Percentiles rank a stretch among this genome's conserved stretches.
Evolutionary conservation across 2,113 vertebrate species (phyloP).

Genomic region (Solea solea): DNA sequence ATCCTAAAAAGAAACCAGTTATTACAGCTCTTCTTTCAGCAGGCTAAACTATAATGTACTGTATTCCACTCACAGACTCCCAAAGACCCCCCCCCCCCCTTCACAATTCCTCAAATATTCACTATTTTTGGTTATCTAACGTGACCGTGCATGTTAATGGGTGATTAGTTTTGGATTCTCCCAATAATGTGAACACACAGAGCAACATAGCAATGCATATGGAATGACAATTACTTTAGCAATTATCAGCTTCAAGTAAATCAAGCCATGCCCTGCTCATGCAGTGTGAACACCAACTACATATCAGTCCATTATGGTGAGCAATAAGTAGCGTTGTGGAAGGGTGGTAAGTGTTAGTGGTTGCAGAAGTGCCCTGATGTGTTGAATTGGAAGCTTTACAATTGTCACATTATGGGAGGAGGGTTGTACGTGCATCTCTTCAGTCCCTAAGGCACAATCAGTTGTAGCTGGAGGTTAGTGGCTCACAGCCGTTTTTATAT

Average conservation of each 20-base stretch:
- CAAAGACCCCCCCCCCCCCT: not conserved
- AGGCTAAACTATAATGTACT: slow-evolving; percentile 5
- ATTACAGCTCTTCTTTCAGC: not conserved
- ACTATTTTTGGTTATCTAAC: slow-evolving; percentile 1
- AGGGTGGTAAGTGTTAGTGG: slow-evolving; percentile 34
- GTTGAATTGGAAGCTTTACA: slow-evolving; percentile 43
- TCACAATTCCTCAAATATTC: not conserved
- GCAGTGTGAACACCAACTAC: slow-evolving; percentile 50
- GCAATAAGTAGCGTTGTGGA: slow-evolving; percentile 49
- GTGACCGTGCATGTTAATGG: slow-evolving; percentile 23
- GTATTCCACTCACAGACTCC: slow-evolving; percentile 16
- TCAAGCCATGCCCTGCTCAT: slow-evolving; percentile 51
- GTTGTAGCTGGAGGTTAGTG: slow-evolving; percentile 49
- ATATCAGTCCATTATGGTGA: slow-evolving; percentile 49
- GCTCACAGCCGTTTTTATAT: slow-evolving; percentile 38
- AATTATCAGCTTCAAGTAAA: slow-evolving; percentile 48
- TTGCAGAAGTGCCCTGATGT: slow-evolving; percentile 35
- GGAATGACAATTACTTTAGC: slow-evolving; percentile 49
- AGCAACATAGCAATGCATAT: slow-evolving; percentile 37
- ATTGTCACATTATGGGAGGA: slow-evolving; percentile 34
- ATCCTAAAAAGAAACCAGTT: too few relatives aligned
- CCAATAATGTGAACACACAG: slow-evolving; percentile 38
- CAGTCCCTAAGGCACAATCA: slow-evolving; percentile 38
- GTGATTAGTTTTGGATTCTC: slow-evolving; percentile 38
- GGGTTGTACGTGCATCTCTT: slow-evolving; percentile 20